Conservation (phyloP, 2,113 vertebrate species). For the Thymallus thymallus region DNA sequence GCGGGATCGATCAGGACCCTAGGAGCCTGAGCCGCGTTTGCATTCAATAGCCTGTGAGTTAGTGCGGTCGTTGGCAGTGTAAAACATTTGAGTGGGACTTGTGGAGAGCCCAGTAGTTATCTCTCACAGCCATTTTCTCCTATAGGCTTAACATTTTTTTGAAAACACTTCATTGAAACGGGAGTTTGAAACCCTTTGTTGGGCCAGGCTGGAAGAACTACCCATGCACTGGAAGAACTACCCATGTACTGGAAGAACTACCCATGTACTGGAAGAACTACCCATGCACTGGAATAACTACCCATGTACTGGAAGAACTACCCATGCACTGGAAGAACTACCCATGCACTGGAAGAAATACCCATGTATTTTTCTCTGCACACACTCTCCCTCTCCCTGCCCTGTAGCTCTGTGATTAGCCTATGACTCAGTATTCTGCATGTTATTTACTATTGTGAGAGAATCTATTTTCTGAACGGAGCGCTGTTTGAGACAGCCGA, state of each 20-base stretch:
- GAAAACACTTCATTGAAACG: no score
- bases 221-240: no score
- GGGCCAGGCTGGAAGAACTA: not conserved
- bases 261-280: no score
- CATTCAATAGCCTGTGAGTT: slow-evolving; percentile 51
- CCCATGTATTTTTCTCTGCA: not conserved
- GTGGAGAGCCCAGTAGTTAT: not conserved
- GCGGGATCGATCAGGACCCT: slow-evolving; percentile 25
- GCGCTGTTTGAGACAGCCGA: slow-evolving; percentile 33
- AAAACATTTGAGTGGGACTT: slow-evolving; percentile 37
- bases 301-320: no score
- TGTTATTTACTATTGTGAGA: no score
- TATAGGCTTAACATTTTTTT: not conserved
- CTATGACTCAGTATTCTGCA: no score
- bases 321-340: not conserved
- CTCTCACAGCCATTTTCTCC: not conserved
- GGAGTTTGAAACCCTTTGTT: not conserved
- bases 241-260: no score
- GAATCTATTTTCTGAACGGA: slow-evolving; percentile 12
- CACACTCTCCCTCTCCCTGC: not conserved
- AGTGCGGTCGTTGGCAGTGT: slow-evolving; percentile 47
- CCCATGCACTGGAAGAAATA: no score
- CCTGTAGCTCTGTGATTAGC: no score
- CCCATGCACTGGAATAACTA: no score
- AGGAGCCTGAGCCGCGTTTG: slow-evolving; percentile 32